Percentiles rank a stretch among this genome's conserved stretches.
phyloP scores from a whole-genome alignment of 92 coral and sea anemone genomes.

The Pocillopora meandrina region DNA sequence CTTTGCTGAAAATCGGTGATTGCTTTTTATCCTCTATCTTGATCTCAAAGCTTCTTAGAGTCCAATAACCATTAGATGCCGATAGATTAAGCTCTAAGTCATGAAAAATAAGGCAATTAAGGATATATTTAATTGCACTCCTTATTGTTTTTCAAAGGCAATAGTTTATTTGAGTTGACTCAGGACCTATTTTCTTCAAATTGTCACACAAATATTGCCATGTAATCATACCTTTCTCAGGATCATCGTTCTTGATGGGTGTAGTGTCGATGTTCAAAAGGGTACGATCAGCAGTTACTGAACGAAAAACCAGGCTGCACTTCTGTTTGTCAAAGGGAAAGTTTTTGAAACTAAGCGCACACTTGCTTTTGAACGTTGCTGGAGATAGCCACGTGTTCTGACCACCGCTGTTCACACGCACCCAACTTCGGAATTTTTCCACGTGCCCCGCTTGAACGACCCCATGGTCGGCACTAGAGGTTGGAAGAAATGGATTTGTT shows the following conservation, averaged over 20 bases:
- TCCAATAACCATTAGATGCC: slow-evolving; percentile 36
- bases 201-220: no score
- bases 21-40: background rate
- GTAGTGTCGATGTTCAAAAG: slow-evolving; percentile 6
- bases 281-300: slow-evolving; percentile 43
- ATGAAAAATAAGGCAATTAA: background rate
- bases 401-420: slow-evolving; percentile 36
- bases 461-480: slow-evolving; percentile 16
- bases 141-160: no score
- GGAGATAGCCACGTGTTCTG: slow-evolving; percentile 61
- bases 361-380: slow-evolving; percentile 61
- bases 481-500: background rate
- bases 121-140: no score
- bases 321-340: slow-evolving; percentile 64
- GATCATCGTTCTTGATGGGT: slow-evolving; percentile 20
- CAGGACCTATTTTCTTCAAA: no score
- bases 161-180: no score
- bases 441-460: slow-evolving; percentile 59
- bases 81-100: slow-evolving; percentile 25
- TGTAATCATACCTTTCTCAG: slow-evolving; percentile 8
- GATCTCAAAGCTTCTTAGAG: slow-evolving; percentile 19
- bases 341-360: slow-evolving; percentile 40
- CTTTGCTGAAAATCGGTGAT: slow-evolving; percentile 3
- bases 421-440: slow-evolving; percentile 53
- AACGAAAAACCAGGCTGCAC: slow-evolving; percentile 58